These are phyloP conservation scores for Polyommatus iphigenia DNA, from an alignment of 2,888 invertebrate genomes.

Conservation along the genomic window DNA sequence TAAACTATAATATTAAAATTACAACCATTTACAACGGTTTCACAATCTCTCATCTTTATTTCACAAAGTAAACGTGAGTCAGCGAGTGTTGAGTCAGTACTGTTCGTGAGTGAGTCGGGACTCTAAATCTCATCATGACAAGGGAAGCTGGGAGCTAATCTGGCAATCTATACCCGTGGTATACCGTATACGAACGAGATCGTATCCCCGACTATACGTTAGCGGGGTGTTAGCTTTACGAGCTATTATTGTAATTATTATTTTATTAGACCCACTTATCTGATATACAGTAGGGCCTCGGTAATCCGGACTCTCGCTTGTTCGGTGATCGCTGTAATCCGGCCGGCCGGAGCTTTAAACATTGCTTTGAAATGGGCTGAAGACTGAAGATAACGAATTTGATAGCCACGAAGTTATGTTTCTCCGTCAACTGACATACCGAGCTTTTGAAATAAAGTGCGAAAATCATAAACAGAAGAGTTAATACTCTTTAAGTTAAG, in stretches of 20 bases:
- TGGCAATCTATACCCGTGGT: conserved; percentile 56
- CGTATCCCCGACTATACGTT: neutral
- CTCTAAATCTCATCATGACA: conserved; percentile 67
- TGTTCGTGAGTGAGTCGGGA: conserved; percentile 56
- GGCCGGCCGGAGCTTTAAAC: too few species aligned
- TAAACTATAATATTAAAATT: neutral
- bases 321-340: too few species aligned
- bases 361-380: too few species aligned
- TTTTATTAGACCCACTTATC: neutral
- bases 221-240: neutral
- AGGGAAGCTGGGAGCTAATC: conserved; percentile 51
- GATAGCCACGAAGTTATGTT: too few species aligned
- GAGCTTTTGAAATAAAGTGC: too few species aligned
- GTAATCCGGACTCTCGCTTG: too few species aligned
- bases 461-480: too few species aligned
- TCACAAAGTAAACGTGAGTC: conserved; percentile 40
- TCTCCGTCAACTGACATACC: too few species aligned
- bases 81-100: conserved; percentile 37
- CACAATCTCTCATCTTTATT: conserved; percentile 31
- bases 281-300: too few species aligned
- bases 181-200: conserved; percentile 43
- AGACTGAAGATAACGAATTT: too few species aligned
- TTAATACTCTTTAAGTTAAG: too few species aligned
- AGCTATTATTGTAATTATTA: conserved; percentile 2
- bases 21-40: neutral